Evolutionary conservation across 2,113 vertebrate species (phyloP), one percentile per base, ranked within the genome.

Genomic region (Rhinopithecus roxellana): DNA sequence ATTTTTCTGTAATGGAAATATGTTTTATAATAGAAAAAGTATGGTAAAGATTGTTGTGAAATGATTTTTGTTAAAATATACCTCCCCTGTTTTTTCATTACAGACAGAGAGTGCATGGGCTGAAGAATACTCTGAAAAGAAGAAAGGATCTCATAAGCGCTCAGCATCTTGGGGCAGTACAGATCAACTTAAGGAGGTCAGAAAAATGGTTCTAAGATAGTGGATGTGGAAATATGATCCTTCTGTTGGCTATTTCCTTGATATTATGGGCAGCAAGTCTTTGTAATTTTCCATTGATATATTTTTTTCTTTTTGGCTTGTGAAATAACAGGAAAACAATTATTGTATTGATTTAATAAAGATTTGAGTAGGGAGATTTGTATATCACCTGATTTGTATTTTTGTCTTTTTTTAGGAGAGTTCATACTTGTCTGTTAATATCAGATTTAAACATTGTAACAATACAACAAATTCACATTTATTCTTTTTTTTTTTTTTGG

Each of bases 131-230:
- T 97, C 98, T 85, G 99, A 99, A 98, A 99, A 99, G 99, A 99
- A 99, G 97, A 99, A 99, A 98, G 99, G 98, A 11, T 99, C 99
- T 27, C 99, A 99, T 98, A 99, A 99, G 96, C 99, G 99, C 80
- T 99, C 99, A 61, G 99, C 99, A 59, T 99, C 99, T 7, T 99
- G 99, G 99, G 99, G 99, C 98, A 99, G 99, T 98, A 99, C 99
- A 88, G 99, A 99, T 98, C 99, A 99, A 95, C 99, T 99, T 92
- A 99, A 99, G 98, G 99, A 99, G 99, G 99, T 99, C 96, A 98
- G 99, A 83, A 97, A 95, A 88, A 4, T 91, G 95, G 78, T 59
- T 85, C 77, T 88, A 43, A 86, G 43, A 83, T 45, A 40, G 40
- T 97, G 84, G 78, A 38, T 55, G 32, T 97, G 55, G 90, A 77